Conservation (phyloP, 1,140 invertebrate species). For the Camponotus vicinus region DNA sequence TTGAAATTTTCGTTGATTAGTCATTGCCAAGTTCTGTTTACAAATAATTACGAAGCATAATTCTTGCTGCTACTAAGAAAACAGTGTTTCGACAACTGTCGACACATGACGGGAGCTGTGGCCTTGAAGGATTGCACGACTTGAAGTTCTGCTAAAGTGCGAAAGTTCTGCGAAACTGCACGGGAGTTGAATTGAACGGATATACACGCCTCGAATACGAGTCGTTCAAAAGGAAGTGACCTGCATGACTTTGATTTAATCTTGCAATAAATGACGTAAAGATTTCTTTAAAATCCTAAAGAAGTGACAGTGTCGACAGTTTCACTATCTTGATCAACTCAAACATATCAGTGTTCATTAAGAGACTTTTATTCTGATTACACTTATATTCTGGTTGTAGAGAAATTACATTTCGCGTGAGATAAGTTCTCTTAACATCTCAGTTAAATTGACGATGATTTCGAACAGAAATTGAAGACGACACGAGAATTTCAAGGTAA, state of each 20-base stretch:
- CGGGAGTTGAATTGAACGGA: conserved; percentile 18
- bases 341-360: not conserved
- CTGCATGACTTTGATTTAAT: conserved; percentile 24
- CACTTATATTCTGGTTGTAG: conserved; percentile 15
- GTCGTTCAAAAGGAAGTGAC: conserved; percentile 43
- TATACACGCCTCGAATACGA: conserved; percentile 28
- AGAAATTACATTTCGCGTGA: conserved; percentile 10
- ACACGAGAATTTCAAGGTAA: conserved; percentile 24
- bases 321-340: not conserved
- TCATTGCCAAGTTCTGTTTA: not conserved
- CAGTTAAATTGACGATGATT: not conserved
- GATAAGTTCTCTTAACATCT: not conserved
- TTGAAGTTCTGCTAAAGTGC: conserved; percentile 49
- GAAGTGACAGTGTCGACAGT: not conserved
- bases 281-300: conserved; percentile 5
- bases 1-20: conserved; percentile 22
- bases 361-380: not conserved
- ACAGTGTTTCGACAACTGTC: conserved; percentile 9
- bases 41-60: conserved; percentile 12
- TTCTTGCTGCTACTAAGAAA: not conserved
- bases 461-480: conserved; percentile 13
- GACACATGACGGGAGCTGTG: conserved; percentile 55
- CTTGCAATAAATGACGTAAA: conserved; percentile 1
- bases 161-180: conserved; percentile 63
- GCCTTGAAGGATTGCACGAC: conserved; percentile 60